Base-by-base conservation (phyloP, 1,140 invertebrate genomes). In the Caenorhabditis latens region DNA sequence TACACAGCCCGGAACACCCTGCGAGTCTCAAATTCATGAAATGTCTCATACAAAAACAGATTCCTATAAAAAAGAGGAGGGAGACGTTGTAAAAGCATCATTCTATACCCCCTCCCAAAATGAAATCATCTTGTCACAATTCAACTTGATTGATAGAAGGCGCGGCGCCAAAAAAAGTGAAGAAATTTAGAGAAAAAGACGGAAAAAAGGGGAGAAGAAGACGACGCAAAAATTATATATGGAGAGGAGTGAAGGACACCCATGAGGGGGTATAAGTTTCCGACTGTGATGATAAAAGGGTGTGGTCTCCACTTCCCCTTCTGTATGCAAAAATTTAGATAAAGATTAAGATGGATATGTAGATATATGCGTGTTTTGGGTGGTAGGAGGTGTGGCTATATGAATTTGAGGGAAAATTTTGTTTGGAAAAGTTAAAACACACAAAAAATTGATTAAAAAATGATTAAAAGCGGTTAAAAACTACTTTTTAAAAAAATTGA, bases 131-230 rank as follows among this genome's bases (percentile, higher is more conserved):
- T 71, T 32, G 5, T 63, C 21, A 63, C 71, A 79, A 79, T 79
- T 79, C 71, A 79, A 79, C 71, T 79, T 79, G 71, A 79, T 79
- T 79, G 71, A 79, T 79, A 79, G 71, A 79, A 79, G 71, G 71
- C 71, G 71, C 71, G 71, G 71, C 71, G 71, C 71, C 71, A 79
- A 50, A 79, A 42, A 53, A 32, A 1, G 32, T 53, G 50, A 16
- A 53, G 50, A 53, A 11, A 53, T 9, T 40, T 21, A 65, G 61
- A 65, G 21, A 65, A 24, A 79, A n/a, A 79, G 43, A 50, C 43
- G 46, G 16, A 21, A 50, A 13, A 50, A 4, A 42, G 63, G n/a
- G 67, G 46, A 42, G 19, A 42, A 75, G 46, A 21, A 79, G 71
- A 50, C 2, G 21, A 0, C 14, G 43, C 50, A 46, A 32, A 13